These are phyloP conservation scores for Drosophila chauvacae DNA, from an alignment of 1,140 invertebrate species.

Conservation along the genomic window DNA sequence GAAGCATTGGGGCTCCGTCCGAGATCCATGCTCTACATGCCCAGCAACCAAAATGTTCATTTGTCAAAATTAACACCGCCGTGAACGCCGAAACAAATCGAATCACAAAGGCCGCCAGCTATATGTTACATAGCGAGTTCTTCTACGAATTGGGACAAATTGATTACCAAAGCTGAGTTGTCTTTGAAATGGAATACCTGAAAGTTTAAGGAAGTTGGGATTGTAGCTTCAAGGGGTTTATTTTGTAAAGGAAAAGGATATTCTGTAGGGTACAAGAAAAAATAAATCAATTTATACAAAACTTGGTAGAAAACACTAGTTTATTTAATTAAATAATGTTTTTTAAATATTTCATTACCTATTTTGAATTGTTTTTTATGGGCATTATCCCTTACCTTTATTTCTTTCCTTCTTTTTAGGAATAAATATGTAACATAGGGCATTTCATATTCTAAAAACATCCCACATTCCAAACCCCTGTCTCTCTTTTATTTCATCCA, in stretches of 20 bases:
- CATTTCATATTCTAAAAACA: background rate
- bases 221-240: background rate
- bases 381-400: rapidly evolving
- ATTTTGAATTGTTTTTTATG: background rate
- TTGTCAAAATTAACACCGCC: slow-evolving; percentile 79
- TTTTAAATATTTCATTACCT: background rate
- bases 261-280: too few species aligned
- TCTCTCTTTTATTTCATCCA: background rate
- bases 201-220: too few species aligned
- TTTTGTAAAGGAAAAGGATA: background rate
- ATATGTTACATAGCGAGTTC: slow-evolving; percentile 14
- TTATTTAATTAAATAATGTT: background rate
- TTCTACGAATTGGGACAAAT: slow-evolving; percentile 20
- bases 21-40: slow-evolving; percentile 58
- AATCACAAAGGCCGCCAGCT: slow-evolving; percentile 43
- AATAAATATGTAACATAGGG: background rate
- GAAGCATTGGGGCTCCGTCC: background rate
- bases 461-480: background rate
- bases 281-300: too few species aligned
- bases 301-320: too few species aligned
- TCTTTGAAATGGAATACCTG: background rate
- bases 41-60: slow-evolving; percentile 73
- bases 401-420: background rate
- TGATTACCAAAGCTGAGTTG: background rate
- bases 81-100: slow-evolving; percentile 37